phyloP scores from a whole-genome alignment of 1,140 invertebrate species.

The Drosophila carrolli region DNA sequence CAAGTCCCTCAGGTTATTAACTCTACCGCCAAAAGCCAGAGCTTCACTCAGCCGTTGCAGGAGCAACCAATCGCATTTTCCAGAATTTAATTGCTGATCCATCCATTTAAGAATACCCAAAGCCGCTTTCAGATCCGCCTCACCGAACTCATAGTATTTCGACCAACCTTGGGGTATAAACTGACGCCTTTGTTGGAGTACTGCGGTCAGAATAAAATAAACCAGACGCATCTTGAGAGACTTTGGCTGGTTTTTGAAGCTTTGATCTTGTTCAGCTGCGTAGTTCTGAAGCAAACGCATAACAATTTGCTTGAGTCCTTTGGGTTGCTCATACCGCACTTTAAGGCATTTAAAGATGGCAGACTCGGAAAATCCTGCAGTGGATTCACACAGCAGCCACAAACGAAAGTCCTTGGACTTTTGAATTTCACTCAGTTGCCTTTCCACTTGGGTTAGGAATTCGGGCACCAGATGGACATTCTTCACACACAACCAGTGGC shows the following conservation, averaged over 20 bases:
- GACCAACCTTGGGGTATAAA: constrained; percentile 94
- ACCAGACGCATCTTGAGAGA: constrained; percentile 81
- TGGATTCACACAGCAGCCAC: constrained; percentile 89
- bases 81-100: constrained; percentile 76
- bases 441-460: constrained; percentile 91
- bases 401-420: constrained; percentile 89
- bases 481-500: constrained; percentile 87
- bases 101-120: constrained; percentile 89
- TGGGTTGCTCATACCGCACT: constrained; percentile 93
- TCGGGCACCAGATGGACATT: constrained; percentile 94
- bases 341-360: constrained; percentile 86
- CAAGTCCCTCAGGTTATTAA: constrained; percentile 93
- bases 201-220: constrained; percentile 88
- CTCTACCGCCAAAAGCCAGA: constrained; percentile 94
- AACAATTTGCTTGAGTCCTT: constrained; percentile 87
- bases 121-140: constrained; percentile 92
- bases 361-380: constrained; percentile 63
- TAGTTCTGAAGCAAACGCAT: constrained; percentile 85
- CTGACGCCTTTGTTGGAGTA: constrained; percentile 94
- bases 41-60: constrained; percentile 92
- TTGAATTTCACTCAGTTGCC: constrained; percentile 88
- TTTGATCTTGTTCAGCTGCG: constrained; percentile 41
- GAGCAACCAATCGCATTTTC: constrained; percentile 88
- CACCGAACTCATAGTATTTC: constrained; percentile 95
- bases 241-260: constrained; percentile 64